These are phyloP conservation scores for Andrena fulva DNA, from an alignment of 2,888 invertebrate genomes.

Conservation along the genomic window DNA sequence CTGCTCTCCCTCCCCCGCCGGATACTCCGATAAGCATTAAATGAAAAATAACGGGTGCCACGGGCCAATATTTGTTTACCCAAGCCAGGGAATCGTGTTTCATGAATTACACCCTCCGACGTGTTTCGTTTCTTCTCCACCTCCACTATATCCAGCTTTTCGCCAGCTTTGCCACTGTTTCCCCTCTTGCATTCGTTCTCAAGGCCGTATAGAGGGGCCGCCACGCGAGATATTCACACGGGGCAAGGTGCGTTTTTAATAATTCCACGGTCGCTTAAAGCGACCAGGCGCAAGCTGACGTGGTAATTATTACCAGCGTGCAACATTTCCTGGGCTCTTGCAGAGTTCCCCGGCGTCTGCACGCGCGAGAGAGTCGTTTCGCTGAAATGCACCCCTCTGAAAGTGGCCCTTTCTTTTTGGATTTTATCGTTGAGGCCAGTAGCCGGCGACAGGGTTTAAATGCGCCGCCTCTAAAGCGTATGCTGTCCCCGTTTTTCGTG, in stretches of 20 bases:
- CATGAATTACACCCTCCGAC: conserved; percentile 8
- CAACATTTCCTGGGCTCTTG: background rate
- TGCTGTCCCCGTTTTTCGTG: conserved; percentile 3
- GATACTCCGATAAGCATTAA: conserved; percentile 56
- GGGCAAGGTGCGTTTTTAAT: conserved; percentile 27
- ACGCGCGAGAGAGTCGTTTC: conserved; percentile 26
- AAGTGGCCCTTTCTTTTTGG: conserved; percentile 40
- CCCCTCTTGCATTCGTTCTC: too few relatives aligned
- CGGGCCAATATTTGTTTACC: conserved; percentile 32
- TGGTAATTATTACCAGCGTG: conserved; percentile 39
- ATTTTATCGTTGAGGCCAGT: conserved; percentile 38
- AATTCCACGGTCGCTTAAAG: conserved; percentile 17
- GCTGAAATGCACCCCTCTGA: conserved; percentile 21
- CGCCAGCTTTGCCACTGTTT: background rate
- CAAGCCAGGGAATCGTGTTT: background rate
- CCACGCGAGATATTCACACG: conserved; percentile 7
- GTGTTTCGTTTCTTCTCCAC: background rate
- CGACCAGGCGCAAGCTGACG: conserved; percentile 22
- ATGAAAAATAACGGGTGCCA: conserved; percentile 52
- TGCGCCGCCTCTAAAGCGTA: conserved; percentile 8
- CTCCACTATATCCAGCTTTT: background rate
- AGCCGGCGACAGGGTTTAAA: conserved; percentile 48
- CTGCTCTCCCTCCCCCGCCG: conserved; percentile 5
- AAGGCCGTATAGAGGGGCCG: background rate
- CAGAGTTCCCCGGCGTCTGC: background rate